Evolutionary conservation across 2,113 vertebrate genomes (phyloP).

Genomic region (Oncorhynchus kisutch): DNA sequence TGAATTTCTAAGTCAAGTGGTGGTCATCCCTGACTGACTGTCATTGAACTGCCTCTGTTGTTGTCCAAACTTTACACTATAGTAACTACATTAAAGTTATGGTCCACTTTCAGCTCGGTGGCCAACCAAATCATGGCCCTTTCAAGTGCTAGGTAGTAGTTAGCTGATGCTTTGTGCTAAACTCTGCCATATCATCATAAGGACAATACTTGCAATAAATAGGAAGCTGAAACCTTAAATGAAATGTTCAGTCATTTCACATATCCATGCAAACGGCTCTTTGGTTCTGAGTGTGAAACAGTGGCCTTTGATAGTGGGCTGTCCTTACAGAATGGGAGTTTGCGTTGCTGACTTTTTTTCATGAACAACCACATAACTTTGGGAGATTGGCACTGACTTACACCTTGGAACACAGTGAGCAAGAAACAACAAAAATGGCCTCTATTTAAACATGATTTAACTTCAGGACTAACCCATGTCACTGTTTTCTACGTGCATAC

Average conservation of each 20-base stretch:
- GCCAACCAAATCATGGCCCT: too few species aligned
- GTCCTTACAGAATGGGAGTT: neutral
- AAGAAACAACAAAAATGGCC: neutral
- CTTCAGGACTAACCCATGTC: constrained; percentile 6
- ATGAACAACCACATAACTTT: neutral
- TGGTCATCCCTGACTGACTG: too few species aligned
- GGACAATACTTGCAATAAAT: neutral
- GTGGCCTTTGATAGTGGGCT: neutral
- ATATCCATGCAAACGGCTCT: neutral
- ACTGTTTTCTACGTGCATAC: neutral
- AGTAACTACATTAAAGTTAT: too few species aligned
- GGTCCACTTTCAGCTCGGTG: too few species aligned
- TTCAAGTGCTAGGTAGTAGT: too few species aligned
- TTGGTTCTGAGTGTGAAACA: neutral
- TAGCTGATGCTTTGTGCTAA: neutral
- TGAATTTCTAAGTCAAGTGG: too few species aligned
- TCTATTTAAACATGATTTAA: neutral
- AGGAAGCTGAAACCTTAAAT: neutral
- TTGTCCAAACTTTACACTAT: too few species aligned
- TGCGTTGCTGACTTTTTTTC: neutral
- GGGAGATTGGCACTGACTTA: neutral
- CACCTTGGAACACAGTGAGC: neutral
- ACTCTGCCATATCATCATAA: neutral
- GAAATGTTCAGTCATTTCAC: neutral
- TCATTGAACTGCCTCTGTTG: too few species aligned